phyloP scores from a whole-genome alignment of 2,113 vertebrate genomes.

The Mesembrinibis cayennensis region DNA sequence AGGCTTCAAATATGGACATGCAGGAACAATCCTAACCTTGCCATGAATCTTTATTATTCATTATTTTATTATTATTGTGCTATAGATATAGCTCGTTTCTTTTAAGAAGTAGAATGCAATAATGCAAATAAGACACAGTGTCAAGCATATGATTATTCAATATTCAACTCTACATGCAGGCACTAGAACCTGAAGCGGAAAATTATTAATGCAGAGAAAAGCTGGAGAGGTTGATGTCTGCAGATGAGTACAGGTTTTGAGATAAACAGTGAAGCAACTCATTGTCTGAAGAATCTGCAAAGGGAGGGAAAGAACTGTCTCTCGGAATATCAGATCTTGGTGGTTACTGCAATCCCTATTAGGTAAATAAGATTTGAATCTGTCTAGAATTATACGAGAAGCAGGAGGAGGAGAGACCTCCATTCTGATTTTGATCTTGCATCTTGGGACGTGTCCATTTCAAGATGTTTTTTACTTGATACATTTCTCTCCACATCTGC shows the following conservation, averaged over 20 bases:
- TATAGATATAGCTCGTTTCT: neutral
- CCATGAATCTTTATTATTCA: neutral
- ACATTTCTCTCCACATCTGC: neutral
- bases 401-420: neutral
- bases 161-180: neutral
- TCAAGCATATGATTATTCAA: neutral
- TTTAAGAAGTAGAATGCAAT: neutral
- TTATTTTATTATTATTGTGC: neutral
- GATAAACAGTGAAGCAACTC: constrained; percentile 26
- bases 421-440: constrained; percentile 26
- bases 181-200: neutral
- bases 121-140: neutral
- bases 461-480: constrained; percentile 6
- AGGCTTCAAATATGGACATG: neutral
- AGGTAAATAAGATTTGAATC: constrained; percentile 38
- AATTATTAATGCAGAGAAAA: neutral
- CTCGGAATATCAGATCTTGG: constrained; percentile 15
- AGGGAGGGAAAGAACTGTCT: constrained; percentile 29
- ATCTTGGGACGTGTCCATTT: neutral
- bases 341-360: constrained; percentile 30
- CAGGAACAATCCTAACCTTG: neutral
- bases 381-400: neutral
- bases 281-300: constrained; percentile 23
- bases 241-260: neutral
- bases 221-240: neutral